Base-by-base conservation (phyloP, 2,113 vertebrate species). In the Lota lota region DNA sequence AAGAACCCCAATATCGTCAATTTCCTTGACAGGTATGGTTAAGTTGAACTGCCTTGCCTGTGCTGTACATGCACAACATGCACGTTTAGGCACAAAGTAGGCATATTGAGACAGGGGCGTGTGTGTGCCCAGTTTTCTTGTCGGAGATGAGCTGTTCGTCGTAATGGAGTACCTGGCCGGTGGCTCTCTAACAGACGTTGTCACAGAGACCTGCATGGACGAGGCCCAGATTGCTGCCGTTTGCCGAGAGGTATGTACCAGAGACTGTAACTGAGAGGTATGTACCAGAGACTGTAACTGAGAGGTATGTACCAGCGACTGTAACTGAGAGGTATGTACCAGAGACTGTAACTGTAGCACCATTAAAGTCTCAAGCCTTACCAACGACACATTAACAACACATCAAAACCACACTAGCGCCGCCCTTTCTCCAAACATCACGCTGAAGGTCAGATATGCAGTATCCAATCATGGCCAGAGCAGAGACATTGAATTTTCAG, bases 1-100 rank as follows among this genome's bases (percentile, higher is more conserved):
- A 98, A 97, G 91, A 96, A 99, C 82, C 97, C 96, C 65, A 99
- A 98, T 88, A 98, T 99, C 76, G 97, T 99, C 82, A 99, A 99
- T 87, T 99, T 96, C 59, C 73, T 98, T 64, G 97, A 99, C 87
- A 99, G 97, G 97, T 99, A 93, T 91, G 8, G 0, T 36, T 11
- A 4, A 50, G 20, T 14, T 17, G 1, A 56, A 19, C 10, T 8
- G 40, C 40, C 40, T 47, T 14, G 40, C 40, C 40, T 47, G 40
- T 11, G 40, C 11, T 56, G 17, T 56, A 15, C 11, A 5, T 2
- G 16, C 47, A 66, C 50, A n/a, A n/a, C 22, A 74, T 5, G 22
- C 40, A 22, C 5, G 40, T 19, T 16, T 1, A 21, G 58, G n/a
- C 33, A n/a, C 0, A 1, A 19, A 11, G 1, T 65, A 57, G 10